phyloP scores from a whole-genome alignment of 2,113 vertebrate genomes.

The Notiomystis cincta region DNA sequence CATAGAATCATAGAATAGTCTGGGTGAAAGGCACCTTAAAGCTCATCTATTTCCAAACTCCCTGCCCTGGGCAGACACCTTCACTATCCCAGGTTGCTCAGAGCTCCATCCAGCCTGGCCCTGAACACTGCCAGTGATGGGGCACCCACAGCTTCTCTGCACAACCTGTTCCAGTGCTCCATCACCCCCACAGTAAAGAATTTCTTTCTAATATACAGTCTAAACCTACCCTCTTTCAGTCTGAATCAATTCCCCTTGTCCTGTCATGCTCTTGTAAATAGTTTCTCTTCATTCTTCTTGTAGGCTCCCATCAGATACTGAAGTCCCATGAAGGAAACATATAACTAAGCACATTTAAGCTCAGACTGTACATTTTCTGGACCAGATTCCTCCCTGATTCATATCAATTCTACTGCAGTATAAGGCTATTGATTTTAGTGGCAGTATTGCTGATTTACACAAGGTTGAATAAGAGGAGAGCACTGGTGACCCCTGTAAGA shows the following conservation, averaged over 20 bases:
- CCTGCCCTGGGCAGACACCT: not conserved
- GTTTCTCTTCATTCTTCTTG: not conserved
- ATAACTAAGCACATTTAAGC: not conserved
- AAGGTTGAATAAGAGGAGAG: constrained; percentile 21
- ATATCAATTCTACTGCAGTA: not conserved
- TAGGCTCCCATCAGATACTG: not conserved
- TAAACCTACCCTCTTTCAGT: not conserved
- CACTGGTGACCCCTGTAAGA: constrained; percentile 1
- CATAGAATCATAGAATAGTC: not conserved
- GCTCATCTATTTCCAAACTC: not conserved
- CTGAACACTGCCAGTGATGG: not conserved
- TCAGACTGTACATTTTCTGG: not conserved
- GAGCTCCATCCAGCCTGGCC: not conserved
- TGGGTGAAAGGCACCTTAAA: not conserved
- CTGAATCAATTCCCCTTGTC: not conserved
- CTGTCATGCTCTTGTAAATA: not conserved
- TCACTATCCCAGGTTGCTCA: not conserved
- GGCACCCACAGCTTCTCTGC: not conserved
- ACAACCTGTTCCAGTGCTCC: not conserved
- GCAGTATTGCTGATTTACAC: constrained; percentile 42
- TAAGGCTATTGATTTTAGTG: constrained; percentile 31
- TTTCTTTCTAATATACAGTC: not conserved
- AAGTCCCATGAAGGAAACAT: not conserved
- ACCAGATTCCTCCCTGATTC: not conserved
- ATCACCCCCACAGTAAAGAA: not conserved